Base-by-base conservation (phyloP, 2,113 vertebrate genomes). In the Cyphomyrus discorhynchus region DNA sequence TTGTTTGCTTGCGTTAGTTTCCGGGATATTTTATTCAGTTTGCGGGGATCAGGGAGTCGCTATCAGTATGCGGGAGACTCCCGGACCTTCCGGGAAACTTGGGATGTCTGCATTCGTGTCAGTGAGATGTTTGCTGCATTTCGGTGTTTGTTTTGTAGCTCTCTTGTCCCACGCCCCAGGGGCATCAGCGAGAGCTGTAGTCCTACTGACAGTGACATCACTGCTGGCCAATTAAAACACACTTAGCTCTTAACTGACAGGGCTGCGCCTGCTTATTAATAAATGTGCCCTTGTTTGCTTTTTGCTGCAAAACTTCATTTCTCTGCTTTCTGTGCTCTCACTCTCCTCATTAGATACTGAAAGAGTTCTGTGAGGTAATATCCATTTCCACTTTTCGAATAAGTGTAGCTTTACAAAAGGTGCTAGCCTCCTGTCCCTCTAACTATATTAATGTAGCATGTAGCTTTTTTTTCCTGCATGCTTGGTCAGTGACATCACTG, bases 351-450 rank as follows among this genome's bases (percentile, higher is more conserved):
- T 98, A 99, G 98, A 99, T 97, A 98, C 97, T 99, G 97, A 98
- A 98, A 98, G 97, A 98, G 95, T 98, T 97, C 96, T 99, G 97
- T 82, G 97, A 99, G 98, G 98, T 99, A 99, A 99, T 98, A 96
- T 94, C 93, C 94, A 95, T 93, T 96, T 96, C 96, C 95, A 49
- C 80, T 35, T 77, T 95, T 94, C 91, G 94, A 93, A 95, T 95
- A 93, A 94, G 92, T 94, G 95, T 95, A 95, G 94, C 89, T 85
- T 66, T 66, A 31, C n/a, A 13, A 31, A 66, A 66, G 10, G 62
- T 66, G 24, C 62, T 27, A 27, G 24, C 13, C 24, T 31, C 9
- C n/a, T 27, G n/a, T 66, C 62, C 62, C 10, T 66, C 94, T 96
- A 96, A 94, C 94, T 93, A 42, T 84, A 47, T 80, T 42, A 87